A percentile compares a stretch with the other conserved stretches of the same genome.
phyloP scores from a whole-genome alignment of 2,797 vertebrate species.

The Huso huso region DNA sequence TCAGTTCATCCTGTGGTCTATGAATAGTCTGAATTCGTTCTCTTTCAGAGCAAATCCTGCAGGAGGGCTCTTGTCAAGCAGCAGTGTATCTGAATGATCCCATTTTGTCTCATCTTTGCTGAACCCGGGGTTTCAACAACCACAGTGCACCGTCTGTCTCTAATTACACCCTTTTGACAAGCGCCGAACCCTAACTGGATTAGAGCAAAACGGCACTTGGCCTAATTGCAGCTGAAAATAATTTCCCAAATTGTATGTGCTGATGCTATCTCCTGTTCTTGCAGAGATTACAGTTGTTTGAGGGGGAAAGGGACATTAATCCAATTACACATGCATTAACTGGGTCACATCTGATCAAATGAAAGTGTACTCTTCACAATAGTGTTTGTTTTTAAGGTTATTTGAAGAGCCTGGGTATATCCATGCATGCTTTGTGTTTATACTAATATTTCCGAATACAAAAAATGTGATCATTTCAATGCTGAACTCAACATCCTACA shows the following conservation, averaged over 20 bases:
- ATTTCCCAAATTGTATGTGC: slow-evolving; percentile 40
- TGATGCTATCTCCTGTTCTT: slow-evolving; percentile 47
- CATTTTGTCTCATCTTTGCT: neutral
- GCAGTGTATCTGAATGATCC: slow-evolving; percentile 26
- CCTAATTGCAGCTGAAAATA: slow-evolving; percentile 43
- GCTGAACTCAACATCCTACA: too few relatives aligned
- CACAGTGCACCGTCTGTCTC: slow-evolving; percentile 37
- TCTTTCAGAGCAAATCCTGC: neutral
- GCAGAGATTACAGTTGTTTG: slow-evolving; percentile 34
- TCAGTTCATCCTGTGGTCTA: neutral
- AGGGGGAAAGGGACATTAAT: slow-evolving; percentile 47
- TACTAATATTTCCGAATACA: too few relatives aligned
- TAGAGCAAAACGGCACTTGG: slow-evolving; percentile 42
- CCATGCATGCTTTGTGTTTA: too few relatives aligned
- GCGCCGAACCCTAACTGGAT: slow-evolving; percentile 25
- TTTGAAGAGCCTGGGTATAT: too few relatives aligned
- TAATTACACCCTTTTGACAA: slow-evolving; percentile 53
- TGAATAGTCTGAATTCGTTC: neutral
- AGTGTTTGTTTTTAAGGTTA: too few relatives aligned
- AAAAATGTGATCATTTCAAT: too few relatives aligned
- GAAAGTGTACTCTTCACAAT: too few relatives aligned
- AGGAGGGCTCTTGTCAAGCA: slow-evolving; percentile 29
- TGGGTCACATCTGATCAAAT: neutral
- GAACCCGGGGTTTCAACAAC: neutral
- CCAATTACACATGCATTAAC: slow-evolving; percentile 48